These are phyloP conservation scores for Enteromius unitaeniatus DNA, from an alignment of 2,797 vertebrate genomes.

Conservation along the genomic window DNA sequence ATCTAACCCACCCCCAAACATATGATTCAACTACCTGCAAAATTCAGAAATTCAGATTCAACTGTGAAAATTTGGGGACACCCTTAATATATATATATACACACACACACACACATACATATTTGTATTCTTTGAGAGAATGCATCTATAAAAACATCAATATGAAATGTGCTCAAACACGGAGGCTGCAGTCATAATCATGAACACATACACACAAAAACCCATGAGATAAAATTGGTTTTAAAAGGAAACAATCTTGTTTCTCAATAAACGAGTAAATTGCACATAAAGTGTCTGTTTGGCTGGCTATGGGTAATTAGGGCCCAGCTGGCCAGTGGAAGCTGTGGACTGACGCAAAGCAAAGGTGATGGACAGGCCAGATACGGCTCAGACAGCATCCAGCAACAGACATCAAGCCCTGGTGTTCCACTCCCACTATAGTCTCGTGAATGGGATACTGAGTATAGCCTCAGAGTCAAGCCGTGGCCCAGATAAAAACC, in stretches of 20 bases:
- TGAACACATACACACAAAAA: conserved; percentile 7
- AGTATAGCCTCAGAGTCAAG: conserved; percentile 22
- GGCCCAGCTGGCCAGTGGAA: conserved; percentile 59
- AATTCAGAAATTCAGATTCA: too few relatives aligned
- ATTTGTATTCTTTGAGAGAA: neutral
- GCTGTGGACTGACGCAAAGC: conserved; percentile 21
- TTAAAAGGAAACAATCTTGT: conserved; percentile 58
- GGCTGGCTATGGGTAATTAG: conserved; percentile 53
- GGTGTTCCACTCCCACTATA: conserved; percentile 27
- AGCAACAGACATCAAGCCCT: conserved; percentile 25
- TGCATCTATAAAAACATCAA: neutral
- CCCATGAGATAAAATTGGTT: conserved; percentile 43
- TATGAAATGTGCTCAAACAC: conserved; percentile 12
- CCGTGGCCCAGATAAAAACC: conserved; percentile 29
- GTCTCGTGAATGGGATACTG: conserved; percentile 42
- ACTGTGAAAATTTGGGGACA: too few relatives aligned
- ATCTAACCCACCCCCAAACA: too few relatives aligned
- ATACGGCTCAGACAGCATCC: conserved; percentile 34
- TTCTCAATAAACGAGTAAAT: conserved; percentile 58
- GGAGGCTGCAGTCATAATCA: conserved; percentile 2
- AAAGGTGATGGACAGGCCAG: conserved; percentile 45
- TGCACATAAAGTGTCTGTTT: conserved; percentile 56
- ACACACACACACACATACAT: too few relatives aligned
- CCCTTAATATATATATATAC: too few relatives aligned
- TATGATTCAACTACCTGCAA: too few relatives aligned